A percentile compares a stretch with the other conserved stretches of the same genome.
Evolutionary conservation across 2,113 vertebrate species (phyloP).

Genomic region (Phalacrocorax pelagicus): DNA sequence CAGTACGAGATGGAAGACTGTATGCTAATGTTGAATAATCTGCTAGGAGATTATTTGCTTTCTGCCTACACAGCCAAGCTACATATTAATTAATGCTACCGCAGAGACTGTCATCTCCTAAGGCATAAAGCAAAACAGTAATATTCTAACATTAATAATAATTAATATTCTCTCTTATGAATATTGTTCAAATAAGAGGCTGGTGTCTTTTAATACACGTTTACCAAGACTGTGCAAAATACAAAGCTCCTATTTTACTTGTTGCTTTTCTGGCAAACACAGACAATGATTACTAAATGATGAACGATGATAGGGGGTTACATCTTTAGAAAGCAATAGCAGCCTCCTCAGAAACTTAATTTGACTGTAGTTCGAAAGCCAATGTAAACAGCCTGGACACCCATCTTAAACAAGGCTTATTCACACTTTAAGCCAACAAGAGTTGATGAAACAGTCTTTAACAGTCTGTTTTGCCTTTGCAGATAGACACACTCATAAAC

Average conservation of each 20-base stretch:
- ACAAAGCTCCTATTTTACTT: not conserved
- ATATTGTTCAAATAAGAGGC: constrained; percentile 60
- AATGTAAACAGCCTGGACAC: not conserved
- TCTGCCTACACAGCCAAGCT: constrained; percentile 57
- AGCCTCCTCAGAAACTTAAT: not conserved
- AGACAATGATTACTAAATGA: constrained; percentile 9
- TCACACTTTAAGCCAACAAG: not conserved
- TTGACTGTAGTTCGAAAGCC: constrained; percentile 9
- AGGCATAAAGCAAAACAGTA: constrained; percentile 16
- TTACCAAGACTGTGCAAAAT: not conserved
- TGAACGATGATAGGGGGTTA: not conserved
- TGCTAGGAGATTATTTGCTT: constrained; percentile 30
- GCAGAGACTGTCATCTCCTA: constrained; percentile 26
- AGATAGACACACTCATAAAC: not conserved
- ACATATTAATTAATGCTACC: constrained; percentile 30
- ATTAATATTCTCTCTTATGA: constrained; percentile 42
- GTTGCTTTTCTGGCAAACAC: not conserved
- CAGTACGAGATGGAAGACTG: not conserved
- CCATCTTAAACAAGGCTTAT: not conserved
- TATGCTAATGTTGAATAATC: constrained; percentile 18
- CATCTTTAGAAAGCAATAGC: not conserved
- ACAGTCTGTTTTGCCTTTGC: not conserved
- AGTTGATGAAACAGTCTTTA: constrained; percentile 23
- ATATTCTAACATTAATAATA: constrained; percentile 32
- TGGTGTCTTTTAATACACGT: not conserved